Evolutionary conservation across 2,888 invertebrate genomes (phyloP).

Genomic region (Cylloceria caligata): DNA sequence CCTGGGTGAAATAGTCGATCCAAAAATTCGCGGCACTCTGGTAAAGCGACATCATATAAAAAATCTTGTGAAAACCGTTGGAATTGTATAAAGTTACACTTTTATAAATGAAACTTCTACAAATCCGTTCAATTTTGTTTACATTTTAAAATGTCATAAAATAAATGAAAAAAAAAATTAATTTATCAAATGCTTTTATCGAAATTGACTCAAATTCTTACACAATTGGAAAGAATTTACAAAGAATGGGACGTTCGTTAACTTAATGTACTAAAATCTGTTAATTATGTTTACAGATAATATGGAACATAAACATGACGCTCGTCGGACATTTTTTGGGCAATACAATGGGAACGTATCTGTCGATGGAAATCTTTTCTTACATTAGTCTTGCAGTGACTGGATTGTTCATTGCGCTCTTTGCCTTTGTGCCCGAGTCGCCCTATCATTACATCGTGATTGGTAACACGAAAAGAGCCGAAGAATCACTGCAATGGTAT

Average conservation of each 20-base stretch:
- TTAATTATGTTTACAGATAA: slow-evolving; percentile 74
- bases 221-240: no score
- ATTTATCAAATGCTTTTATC: no score
- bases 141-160: no score
- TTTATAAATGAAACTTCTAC: background rate
- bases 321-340: slow-evolving; percentile 79
- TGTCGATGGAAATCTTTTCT: slow-evolving; percentile 79
- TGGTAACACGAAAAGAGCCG: slow-evolving; percentile 76
- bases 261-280: background rate
- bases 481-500: slow-evolving; percentile 80
- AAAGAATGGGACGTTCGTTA: no score
- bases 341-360: slow-evolving; percentile 80
- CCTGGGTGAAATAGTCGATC: slow-evolving; percentile 16
- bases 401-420: slow-evolving; percentile 76
- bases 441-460: slow-evolving; percentile 79
- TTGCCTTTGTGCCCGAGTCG: slow-evolving; percentile 80
- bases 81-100: background rate
- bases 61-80: no score
- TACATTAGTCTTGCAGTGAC: slow-evolving; percentile 78
- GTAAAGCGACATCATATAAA: background rate
- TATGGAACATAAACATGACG: slow-evolving; percentile 77
- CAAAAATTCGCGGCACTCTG: slow-evolving; percentile 13
- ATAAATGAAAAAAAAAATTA: no score
- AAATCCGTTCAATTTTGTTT: background rate
- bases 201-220: no score